A percentile compares a stretch with the other conserved stretches of the same genome.
Conservation (phyloP, 2,888 invertebrate genomes). For the Anoncus sp. region DNA sequence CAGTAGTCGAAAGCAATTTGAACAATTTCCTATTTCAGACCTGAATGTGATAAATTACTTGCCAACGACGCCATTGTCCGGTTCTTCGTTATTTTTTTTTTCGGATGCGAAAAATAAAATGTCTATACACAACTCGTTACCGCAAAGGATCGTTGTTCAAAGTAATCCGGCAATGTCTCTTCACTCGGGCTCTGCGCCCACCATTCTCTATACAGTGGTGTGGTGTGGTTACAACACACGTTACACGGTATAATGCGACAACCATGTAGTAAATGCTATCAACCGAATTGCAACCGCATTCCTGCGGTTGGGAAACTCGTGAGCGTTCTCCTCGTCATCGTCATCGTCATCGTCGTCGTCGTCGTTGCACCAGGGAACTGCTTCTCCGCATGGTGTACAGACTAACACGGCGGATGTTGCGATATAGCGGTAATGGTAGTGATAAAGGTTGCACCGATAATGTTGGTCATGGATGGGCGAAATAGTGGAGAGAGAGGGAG, state of each 20-base stretch:
- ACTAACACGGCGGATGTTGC: slow-evolving; percentile 8
- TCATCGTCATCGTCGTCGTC: slow-evolving; percentile 18
- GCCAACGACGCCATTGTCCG: too few relatives aligned
- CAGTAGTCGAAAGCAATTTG: too few relatives aligned
- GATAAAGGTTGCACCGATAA: slow-evolving; percentile 19
- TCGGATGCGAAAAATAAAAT: too few relatives aligned
- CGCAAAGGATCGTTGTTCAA: slow-evolving; percentile 5
- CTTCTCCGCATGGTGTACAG: not conserved
- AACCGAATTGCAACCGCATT: slow-evolving; percentile 69
- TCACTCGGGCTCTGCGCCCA: not conserved
- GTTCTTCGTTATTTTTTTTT: too few relatives aligned
- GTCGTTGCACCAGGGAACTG: slow-evolving; percentile 9
- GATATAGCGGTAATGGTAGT: slow-evolving; percentile 4
- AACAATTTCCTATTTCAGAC: too few relatives aligned
- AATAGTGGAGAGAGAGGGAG: not conserved
- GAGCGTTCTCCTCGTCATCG: too few relatives aligned
- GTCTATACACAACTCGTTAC: not conserved
- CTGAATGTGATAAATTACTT: too few relatives aligned
- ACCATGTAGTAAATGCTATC: slow-evolving; percentile 61
- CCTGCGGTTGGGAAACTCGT: slow-evolving; percentile 62
- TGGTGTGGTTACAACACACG: slow-evolving; percentile 38
- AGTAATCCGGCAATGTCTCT: not conserved
- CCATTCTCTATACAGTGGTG: not conserved
- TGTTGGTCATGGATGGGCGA: slow-evolving; percentile 10
- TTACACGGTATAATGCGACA: slow-evolving; percentile 61